Conservation (phyloP, 2,113 vertebrate genomes). For the Centrocercus urophasianus region DNA sequence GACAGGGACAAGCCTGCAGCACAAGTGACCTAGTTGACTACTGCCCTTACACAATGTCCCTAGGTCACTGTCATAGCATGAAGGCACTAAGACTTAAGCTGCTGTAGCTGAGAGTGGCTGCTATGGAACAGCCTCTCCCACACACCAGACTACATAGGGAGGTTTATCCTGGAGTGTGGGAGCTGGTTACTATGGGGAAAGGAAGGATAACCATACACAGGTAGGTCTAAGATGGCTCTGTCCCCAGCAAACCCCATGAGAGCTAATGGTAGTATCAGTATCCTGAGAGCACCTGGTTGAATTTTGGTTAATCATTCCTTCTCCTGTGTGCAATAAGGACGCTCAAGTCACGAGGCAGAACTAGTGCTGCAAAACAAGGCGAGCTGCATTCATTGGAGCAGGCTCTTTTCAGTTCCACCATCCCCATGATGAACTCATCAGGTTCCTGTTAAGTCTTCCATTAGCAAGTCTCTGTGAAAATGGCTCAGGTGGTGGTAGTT, state of each 20-base stretch:
- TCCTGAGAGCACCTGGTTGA: not conserved
- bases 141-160: fast-evolving
- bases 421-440: not conserved
- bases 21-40: not conserved
- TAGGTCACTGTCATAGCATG: not conserved
- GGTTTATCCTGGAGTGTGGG: not conserved
- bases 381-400: not conserved
- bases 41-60: not conserved
- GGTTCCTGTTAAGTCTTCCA: conserved; percentile 48
- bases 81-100: not conserved
- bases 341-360: not conserved
- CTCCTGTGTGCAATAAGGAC: fast-evolving
- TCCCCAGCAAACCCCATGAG: fast-evolving
- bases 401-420: not conserved
- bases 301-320: not conserved
- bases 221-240: fast-evolving
- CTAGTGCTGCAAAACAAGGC: not conserved
- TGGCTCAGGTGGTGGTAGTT: not conserved
- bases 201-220: not conserved
- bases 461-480: conserved; percentile 53
- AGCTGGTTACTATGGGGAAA: not conserved
- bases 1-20: not conserved
- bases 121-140: not conserved
- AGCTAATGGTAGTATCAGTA: not conserved
- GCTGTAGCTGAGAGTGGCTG: not conserved